Evolutionary conservation across 2,888 invertebrate genomes (phyloP), one percentile per base, ranked within the genome.

Genomic region (Tenodera sinensis): DNA sequence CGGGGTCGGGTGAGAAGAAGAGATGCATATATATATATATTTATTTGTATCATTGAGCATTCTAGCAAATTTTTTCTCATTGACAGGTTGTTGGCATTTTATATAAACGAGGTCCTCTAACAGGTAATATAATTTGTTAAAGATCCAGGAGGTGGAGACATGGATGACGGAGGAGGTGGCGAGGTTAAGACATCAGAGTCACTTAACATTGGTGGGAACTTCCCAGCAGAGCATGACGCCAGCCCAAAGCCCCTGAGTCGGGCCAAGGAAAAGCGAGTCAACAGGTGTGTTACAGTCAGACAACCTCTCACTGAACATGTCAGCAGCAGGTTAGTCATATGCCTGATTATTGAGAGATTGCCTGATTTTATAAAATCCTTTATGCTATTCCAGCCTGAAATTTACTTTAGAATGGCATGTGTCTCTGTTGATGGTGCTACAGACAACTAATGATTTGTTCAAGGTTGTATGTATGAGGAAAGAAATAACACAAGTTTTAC

Each of bases 251-350:
- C 94, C 30, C 90, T 93, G 87, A 92, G 92, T 88, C 91, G 93
- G 89, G 91, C 92, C 83, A 94, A 94, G 91, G 93, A 94, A 89
- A 94, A 94, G 91, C 92, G 94, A 90, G 92, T 92, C 83, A 92
- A 92, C 89, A 91, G 92, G 84, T 91, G 90, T 89, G 91, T 91
- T 84, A 89, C 91, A 42, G 89, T 91, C 30, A 85, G 90, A 85
- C 90, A 89, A 85, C 89, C 91, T 89, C 91, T 90, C 82, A 90
- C 91, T 83, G 91, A 91, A 86, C 91, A 91, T 85, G 89, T 91
- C 84, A 20, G 54, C 54, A 91, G 90, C 89, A 90, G 91, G 91
- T 91, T 85, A 86, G 87, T 30, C 20, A 30, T 28, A 83, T 27
- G 83, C 28, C 27, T 27, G 30, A 83, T 30, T n/a, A n/a, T n/a